Base-by-base conservation (phyloP, 2,888 invertebrate species). In the Carabus problematicus region DNA sequence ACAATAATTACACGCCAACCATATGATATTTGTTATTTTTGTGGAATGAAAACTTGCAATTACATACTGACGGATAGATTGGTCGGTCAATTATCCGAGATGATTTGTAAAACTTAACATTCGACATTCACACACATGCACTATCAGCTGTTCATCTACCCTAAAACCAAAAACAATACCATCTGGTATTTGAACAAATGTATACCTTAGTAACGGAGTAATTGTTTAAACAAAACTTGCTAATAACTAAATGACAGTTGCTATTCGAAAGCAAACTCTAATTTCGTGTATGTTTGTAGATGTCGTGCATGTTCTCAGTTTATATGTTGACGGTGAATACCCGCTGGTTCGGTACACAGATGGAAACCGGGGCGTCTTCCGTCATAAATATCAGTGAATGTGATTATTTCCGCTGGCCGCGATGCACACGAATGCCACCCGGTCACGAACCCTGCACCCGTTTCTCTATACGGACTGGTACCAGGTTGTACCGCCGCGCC, bases 21-120 rank as follows among this genome's bases (percentile, higher is more conserved):
- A 70, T n/a, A n/a, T 70, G 72, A 72, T 73, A 74, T 74, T 74
- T 74, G 74, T 74, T 74, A 72, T 74, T 74, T 73, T 74, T 74
- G 72, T 74, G 69, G 72, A 73, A 73, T 71, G 71, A 72, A 74
- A 72, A 73, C 72, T 72, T 71, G 67, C 72, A 71, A 73, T 72
- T 74, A 72, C 69, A 70, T 72, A 66, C 73, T 72, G 62, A 70
- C 72, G 73, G 73, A 67, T 67, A 60, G 67, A 67, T 67, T 67
- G 67, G 60, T 67, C 42, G 52, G 60, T 67, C 67, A 67, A 67
- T 67, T 67, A 67, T 67, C 59, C 41, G 41, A 60, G 56, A 67
- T 67, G 67, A 67, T 67, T 67, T 67, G 67, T 67, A 67, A 67
- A 67, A 64, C 41, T 18, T 55, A 55, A 55, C 43, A 29, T 29